A percentile compares a stretch with the other conserved stretches of the same genome.
These are phyloP conservation scores for Noctua janthe DNA, from an alignment of 2,888 invertebrate genomes.

Conservation along the genomic window DNA sequence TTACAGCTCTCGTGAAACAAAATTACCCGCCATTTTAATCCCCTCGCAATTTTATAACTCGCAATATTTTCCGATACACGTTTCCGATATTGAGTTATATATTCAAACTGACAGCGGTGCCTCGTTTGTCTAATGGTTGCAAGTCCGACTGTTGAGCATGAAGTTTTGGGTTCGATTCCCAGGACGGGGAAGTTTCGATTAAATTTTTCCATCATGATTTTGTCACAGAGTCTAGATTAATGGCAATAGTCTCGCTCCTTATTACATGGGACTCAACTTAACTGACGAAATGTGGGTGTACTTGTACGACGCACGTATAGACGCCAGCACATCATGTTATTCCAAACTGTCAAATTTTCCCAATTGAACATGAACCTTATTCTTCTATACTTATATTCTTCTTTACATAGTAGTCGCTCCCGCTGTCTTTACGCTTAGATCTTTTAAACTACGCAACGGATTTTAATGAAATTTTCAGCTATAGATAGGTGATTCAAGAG, in stretches of 20 bases:
- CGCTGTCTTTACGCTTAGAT: too few species aligned
- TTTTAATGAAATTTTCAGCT: too few species aligned
- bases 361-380: too few species aligned
- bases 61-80: constrained; percentile 48
- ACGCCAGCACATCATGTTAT: too few species aligned
- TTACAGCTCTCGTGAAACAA: constrained; percentile 49
- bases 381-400: too few species aligned
- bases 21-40: constrained; percentile 45
- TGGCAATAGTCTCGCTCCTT: background rate
- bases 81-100: constrained; percentile 59
- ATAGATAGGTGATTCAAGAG: too few species aligned
- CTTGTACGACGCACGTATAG: too few species aligned
- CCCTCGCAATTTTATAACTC: constrained; percentile 41
- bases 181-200: background rate
- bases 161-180: background rate
- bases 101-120: constrained; percentile 75
- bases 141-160: background rate
- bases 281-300: background rate
- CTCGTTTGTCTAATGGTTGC: constrained; percentile 66
- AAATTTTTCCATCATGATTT: background rate
- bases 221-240: background rate
- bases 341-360: too few species aligned
- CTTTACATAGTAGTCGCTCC: too few species aligned
- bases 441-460: too few species aligned
- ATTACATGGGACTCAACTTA: background rate